Conservation (phyloP, 1,140 invertebrate genomes). For the Tetragonula clypearis region DNA sequence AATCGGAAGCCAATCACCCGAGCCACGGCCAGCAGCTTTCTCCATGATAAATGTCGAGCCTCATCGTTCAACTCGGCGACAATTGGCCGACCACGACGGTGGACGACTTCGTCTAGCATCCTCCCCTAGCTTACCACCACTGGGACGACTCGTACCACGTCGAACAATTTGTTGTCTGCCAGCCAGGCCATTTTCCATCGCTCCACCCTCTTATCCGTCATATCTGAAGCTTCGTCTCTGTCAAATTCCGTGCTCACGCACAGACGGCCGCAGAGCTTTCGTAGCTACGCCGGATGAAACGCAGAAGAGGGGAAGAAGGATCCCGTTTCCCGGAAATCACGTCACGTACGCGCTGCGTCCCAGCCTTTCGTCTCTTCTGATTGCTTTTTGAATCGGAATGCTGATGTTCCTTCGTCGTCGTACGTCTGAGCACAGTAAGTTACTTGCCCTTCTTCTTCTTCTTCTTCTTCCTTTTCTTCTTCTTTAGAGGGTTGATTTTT, state of each 20-base stretch:
- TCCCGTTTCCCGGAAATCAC: slow-evolving; percentile 33
- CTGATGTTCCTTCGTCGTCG: background rate
- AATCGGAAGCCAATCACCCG: slow-evolving; percentile 16
- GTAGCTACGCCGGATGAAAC: too few species aligned
- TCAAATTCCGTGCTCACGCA: slow-evolving; percentile 24
- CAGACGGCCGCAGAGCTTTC: background rate
- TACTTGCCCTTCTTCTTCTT: background rate
- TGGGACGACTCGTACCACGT: slow-evolving; percentile 15
- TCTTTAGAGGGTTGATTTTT: background rate
- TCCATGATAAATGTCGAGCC: slow-evolving; percentile 7
- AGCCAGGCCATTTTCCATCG: slow-evolving; percentile 32
- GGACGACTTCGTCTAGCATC: slow-evolving; percentile 1
- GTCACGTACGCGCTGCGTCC: slow-evolving; percentile 34
- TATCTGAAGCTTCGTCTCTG: slow-evolving; percentile 46
- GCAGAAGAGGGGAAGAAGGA: background rate
- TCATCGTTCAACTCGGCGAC: slow-evolving; percentile 16
- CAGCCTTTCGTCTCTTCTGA: background rate
- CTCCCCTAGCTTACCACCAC: background rate
- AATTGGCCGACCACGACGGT: slow-evolving; percentile 6
- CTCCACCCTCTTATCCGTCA: slow-evolving; percentile 32
- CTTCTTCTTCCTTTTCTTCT: background rate
- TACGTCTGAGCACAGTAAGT: background rate
- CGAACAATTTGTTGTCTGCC: slow-evolving; percentile 58
- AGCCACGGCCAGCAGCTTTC: background rate
- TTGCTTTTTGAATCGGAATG: slow-evolving; percentile 20